These are phyloP conservation scores for Epinephelus fuscoguttatus DNA, from an alignment of 2,113 vertebrate species.

Conservation along the genomic window DNA sequence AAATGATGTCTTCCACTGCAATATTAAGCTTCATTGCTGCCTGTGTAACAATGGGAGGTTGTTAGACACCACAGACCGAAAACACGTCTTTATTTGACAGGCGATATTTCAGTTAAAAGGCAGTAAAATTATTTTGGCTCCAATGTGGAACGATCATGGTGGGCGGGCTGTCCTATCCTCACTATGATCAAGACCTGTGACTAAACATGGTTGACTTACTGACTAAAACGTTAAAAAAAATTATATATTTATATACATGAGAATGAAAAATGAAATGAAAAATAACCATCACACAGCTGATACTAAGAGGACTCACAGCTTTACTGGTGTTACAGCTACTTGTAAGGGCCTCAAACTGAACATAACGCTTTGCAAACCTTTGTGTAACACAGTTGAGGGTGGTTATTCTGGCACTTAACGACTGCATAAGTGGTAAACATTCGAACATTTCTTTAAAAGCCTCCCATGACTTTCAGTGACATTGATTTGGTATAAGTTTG, in stretches of 20 bases:
- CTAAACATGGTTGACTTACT: conserved; percentile 50
- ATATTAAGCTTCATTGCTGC: background rate
- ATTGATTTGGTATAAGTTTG: background rate
- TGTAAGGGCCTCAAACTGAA: background rate
- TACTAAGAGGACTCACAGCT: background rate
- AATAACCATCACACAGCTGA: background rate
- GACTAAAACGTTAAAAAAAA: conserved; percentile 4
- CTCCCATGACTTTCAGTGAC: background rate
- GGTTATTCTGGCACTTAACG: background rate
- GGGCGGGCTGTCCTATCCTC: background rate
- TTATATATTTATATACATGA: background rate
- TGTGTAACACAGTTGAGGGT: background rate
- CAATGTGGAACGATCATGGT: conserved; percentile 3
- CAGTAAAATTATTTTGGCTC: conserved; percentile 23
- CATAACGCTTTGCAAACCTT: background rate
- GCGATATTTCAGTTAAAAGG: background rate
- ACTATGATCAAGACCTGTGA: conserved; percentile 50
- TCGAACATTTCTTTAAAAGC: background rate
- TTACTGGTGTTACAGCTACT: background rate
- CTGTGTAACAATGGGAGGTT: background rate
- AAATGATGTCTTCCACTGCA: background rate
- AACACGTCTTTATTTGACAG: conserved; percentile 18
- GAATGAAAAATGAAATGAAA: background rate
- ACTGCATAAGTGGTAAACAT: background rate
- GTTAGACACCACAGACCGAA: conserved; percentile 28